phyloP scores from a whole-genome alignment of 2,888 invertebrate genomes.

The Drosophila mercatorum region DNA sequence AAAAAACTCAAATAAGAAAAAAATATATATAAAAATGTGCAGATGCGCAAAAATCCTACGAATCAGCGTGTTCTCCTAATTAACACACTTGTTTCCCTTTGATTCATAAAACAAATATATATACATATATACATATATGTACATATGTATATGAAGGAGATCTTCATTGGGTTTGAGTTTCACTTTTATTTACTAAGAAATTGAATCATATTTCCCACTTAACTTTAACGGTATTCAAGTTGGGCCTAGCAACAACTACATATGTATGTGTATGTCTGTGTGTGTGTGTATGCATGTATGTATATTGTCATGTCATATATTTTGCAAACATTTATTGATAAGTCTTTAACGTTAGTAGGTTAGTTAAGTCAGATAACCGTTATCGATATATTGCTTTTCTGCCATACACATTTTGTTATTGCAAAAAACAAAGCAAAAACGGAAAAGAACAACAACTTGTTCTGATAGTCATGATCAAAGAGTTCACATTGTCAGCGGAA shows the following conservation, averaged over 20 bases:
- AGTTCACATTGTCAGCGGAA: slow-evolving; percentile 21
- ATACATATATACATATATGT: slow-evolving; percentile 12
- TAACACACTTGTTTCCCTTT: slow-evolving; percentile 62
- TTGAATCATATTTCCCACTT: slow-evolving; percentile 47
- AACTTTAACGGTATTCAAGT: slow-evolving; percentile 12
- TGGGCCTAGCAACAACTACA: slow-evolving; percentile 41
- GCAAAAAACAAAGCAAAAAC: slow-evolving; percentile 9
- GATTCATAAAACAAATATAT: slow-evolving; percentile 62
- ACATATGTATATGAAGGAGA: not conserved
- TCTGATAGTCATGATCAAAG: slow-evolving; percentile 39
- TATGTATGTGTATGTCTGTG: not conserved
- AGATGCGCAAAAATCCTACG: slow-evolving; percentile 55
- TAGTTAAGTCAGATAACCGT: slow-evolving; percentile 50
- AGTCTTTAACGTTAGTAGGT: slow-evolving; percentile 52
- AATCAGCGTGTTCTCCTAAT: slow-evolving; percentile 60
- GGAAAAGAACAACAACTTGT: slow-evolving; percentile 17
- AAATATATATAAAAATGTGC: slow-evolving; percentile 25
- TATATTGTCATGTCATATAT: slow-evolving; percentile 1
- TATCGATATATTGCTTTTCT: slow-evolving; percentile 58
- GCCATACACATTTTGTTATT: slow-evolving; percentile 7
- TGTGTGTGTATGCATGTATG: not conserved
- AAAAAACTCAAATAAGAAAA: slow-evolving; percentile 18
- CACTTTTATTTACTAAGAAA: slow-evolving; percentile 65
- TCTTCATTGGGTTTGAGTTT: slow-evolving; percentile 38
- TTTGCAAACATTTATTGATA: slow-evolving; percentile 22